phyloP scores from a whole-genome alignment of 2,888 invertebrate species.

The Ophonus ardosiacus region DNA sequence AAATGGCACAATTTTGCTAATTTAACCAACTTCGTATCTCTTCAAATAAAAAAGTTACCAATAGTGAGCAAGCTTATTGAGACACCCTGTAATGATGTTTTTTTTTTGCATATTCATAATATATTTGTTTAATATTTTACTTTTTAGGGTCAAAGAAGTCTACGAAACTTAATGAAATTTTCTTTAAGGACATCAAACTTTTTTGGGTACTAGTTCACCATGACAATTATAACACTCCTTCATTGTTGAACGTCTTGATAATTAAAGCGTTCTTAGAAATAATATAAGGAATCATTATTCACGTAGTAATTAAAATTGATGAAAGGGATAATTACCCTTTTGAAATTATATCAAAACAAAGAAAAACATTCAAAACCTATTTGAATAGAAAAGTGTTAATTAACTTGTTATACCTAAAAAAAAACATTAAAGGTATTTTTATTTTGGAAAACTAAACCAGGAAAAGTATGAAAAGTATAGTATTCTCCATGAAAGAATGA shows the following conservation, averaged over 20 bases:
- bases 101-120: too few relatives aligned
- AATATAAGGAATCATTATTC: constrained; percentile 24
- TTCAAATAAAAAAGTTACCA: too few relatives aligned
- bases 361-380: constrained; percentile 4
- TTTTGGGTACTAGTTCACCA: background rate
- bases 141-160: too few relatives aligned
- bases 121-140: too few relatives aligned
- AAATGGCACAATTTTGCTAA: too few relatives aligned
- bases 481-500: too few relatives aligned
- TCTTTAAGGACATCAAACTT: too few relatives aligned
- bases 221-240: background rate
- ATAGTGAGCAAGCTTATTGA: too few relatives aligned
- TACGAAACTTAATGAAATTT: too few relatives aligned
- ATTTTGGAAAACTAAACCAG: background rate
- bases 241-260: background rate
- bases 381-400: background rate
- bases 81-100: too few relatives aligned
- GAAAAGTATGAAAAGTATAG: too few relatives aligned
- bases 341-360: background rate
- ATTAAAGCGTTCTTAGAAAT: constrained; percentile 12
- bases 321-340: constrained; percentile 20
- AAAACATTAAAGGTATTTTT: background rate
- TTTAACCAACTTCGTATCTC: too few relatives aligned
- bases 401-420: background rate
- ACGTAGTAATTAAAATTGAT: constrained; percentile 30